Percentiles rank a stretch among this genome's conserved stretches.
Conservation (phyloP, 2,113 vertebrate genomes). For the Rafetus swinhoei region DNA sequence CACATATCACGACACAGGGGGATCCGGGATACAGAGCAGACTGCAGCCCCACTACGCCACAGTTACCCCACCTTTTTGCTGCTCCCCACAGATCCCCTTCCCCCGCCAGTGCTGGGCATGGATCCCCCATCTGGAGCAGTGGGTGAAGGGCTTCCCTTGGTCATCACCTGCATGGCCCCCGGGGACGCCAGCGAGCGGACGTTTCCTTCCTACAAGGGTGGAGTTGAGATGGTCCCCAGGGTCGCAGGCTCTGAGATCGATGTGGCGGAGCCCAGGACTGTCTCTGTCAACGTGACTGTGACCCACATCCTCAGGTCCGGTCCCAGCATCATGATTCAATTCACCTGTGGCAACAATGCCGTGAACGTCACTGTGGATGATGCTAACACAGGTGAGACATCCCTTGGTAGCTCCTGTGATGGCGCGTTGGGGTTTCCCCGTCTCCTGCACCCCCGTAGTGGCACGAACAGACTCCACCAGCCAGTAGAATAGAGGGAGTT, state of each 20-base stretch:
- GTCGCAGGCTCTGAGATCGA: neutral
- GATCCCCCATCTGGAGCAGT: neutral
- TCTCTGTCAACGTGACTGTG: too few species aligned
- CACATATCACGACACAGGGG: too few species aligned
- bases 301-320: neutral
- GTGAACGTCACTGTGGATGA: neutral
- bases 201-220: neutral
- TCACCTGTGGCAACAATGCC: neutral
- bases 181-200: accelerated
- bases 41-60: too few species aligned
- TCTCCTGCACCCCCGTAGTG: too few species aligned
- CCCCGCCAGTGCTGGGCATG: neutral
- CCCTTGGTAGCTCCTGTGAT: too few species aligned
- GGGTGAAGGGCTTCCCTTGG: neutral
- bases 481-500: too few species aligned
- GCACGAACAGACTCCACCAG: too few species aligned
- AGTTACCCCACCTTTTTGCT: neutral
- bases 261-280: neutral
- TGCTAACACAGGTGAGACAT: neutral
- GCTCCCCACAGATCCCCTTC: neutral
- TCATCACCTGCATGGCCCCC: neutral
- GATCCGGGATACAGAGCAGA: too few species aligned
- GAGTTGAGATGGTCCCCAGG: neutral
- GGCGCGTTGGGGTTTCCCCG: too few species aligned
- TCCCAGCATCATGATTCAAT: neutral